Evolutionary conservation across 2,888 invertebrate species (phyloP), one percentile per base, ranked within the genome.

Genomic region (Brenthis daphne): DNA sequence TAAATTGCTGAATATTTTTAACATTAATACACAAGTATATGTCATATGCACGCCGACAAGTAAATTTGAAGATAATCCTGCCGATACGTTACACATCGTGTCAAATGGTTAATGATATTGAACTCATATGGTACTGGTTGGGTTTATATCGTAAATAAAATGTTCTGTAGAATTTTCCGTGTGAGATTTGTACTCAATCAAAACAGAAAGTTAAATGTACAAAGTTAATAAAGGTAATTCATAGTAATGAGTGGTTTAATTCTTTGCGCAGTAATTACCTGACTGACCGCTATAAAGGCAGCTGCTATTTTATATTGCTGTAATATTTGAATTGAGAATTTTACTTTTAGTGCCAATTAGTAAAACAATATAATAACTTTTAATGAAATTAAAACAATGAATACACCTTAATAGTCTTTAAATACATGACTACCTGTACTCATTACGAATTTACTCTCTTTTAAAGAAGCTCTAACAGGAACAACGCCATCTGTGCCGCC

Each of bases 61-160:
- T 54, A 53, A 57, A 66, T 57, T 69, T 68, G 63, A 61, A 69
- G 63, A 73, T 73, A 71, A 73, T 72, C 71, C 72, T 71, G 60
- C 57, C 64, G 70, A 72, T 74, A 71, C 65, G 56, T 73, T 72
- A 71, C 74, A 54, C 70, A 57, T 72, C 72, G 73, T 74, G 73
- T 73, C 75, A 72, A 74, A 74, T 72, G 70, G 70, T 73, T 76
- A 76, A 75, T 73, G 70, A 71, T 73, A 69, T 64, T 67, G 69
- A 67, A 69, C 73, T 67, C 67, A 67, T 69, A 67, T 69, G 67
- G 48, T 43, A 43, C 11, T 8, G 37, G 37, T 11, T 8, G 11
- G 11, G 37, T 43, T 43, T 43, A 43, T 43, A 43, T 11, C 11
- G 64, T 66, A 70, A 68, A 73, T 73, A 64, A 64, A 64, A 60